A percentile compares a stretch with the other conserved stretches of the same genome.
Evolutionary conservation across 1,140 invertebrate genomes (phyloP).

Genomic region (Drosophila albomicans): DNA sequence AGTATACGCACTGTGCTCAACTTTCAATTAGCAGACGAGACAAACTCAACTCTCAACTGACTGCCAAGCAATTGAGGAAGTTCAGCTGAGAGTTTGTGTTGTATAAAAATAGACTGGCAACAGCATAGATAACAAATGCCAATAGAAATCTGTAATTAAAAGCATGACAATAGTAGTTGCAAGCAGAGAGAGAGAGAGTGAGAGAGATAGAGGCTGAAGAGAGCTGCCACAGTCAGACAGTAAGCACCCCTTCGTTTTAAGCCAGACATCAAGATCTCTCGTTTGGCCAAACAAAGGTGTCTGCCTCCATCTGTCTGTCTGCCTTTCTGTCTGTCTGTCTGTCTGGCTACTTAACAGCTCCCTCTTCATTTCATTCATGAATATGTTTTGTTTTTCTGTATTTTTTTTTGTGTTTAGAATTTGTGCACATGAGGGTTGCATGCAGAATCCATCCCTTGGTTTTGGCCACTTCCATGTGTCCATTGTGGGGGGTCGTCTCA

Average conservation of each 20-base stretch:
- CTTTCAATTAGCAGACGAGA: slow-evolving; percentile 35
- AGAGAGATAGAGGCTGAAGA: no score
- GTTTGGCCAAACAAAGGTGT: slow-evolving; percentile 46
- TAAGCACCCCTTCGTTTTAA: slow-evolving; percentile 22
- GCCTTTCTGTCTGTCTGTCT: slow-evolving; percentile 8
- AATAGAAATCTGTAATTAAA: slow-evolving; percentile 54
- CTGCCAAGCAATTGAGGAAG: slow-evolving; percentile 1
- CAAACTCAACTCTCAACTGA: slow-evolving; percentile 6
- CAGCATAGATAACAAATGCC: slow-evolving; percentile 37
- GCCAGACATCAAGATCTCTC: slow-evolving; percentile 54
- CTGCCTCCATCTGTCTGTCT: slow-evolving; percentile 18
- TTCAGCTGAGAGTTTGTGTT: background rate
- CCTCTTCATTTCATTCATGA: slow-evolving; percentile 44
- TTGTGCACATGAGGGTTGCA: slow-evolving; percentile 28
- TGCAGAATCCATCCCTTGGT: slow-evolving; percentile 22
- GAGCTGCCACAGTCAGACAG: slow-evolving; percentile 16
- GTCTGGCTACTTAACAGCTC: slow-evolving; percentile 18
- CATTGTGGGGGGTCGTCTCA: slow-evolving; percentile 28
- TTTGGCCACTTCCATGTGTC: no score
- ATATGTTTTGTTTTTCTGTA: slow-evolving; percentile 25
- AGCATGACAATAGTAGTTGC: slow-evolving; percentile 52
- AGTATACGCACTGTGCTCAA: slow-evolving; percentile 42
- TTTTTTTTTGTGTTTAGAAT: slow-evolving; percentile 1
- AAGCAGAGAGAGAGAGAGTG: background rate
- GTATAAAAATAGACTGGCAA: background rate